Percentiles rank a stretch among this genome's conserved stretches.
Conservation (phyloP, 92 coral and sea anemone genomes). For the Porites evermanni region DNA sequence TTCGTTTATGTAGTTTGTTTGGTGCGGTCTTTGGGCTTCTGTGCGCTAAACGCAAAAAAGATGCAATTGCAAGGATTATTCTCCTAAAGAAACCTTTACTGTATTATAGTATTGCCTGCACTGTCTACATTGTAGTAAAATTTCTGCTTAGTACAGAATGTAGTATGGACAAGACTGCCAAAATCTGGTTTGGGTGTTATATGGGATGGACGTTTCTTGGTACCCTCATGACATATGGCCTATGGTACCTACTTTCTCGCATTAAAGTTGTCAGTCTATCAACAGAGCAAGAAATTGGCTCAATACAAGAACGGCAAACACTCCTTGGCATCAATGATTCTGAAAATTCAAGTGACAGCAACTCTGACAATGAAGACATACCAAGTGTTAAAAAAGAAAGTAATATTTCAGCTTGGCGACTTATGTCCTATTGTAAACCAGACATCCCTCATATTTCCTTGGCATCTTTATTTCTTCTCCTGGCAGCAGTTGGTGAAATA, state of each 20-base stretch:
- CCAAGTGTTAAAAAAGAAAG: constrained; percentile 20
- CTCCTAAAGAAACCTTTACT: constrained; percentile 63
- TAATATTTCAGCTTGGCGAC: constrained; percentile 69
- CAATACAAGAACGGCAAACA: constrained; percentile 74
- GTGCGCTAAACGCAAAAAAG: constrained; percentile 55
- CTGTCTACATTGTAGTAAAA: constrained; percentile 75
- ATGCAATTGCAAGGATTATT: constrained; percentile 75
- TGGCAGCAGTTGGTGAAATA: constrained; percentile 93
- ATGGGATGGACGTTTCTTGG: constrained; percentile 68
- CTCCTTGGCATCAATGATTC: constrained; percentile 54
- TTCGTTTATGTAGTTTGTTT: constrained; percentile 62
- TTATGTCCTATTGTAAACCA: constrained; percentile 86
- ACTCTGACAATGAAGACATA: constrained; percentile 26
- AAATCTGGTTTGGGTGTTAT: constrained; percentile 81
- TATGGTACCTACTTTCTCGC: constrained; percentile 75
- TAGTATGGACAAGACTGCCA: constrained; percentile 40
- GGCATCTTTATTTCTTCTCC: constrained; percentile 78
- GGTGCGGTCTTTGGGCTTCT: constrained; percentile 79
- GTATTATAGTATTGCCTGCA: constrained; percentile 57
- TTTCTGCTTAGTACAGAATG: constrained; percentile 92
- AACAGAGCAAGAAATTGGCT: constrained; percentile 83
- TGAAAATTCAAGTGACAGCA: constrained; percentile 10
- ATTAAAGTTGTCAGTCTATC: constrained; percentile 39
- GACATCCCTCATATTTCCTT: constrained; percentile 78
- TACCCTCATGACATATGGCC: constrained; percentile 60